Percentiles rank a stretch among this genome's conserved stretches.
These are phyloP conservation scores for Nephotettix cincticeps DNA, from an alignment of 1,140 invertebrate genomes.

Conservation along the genomic window DNA sequence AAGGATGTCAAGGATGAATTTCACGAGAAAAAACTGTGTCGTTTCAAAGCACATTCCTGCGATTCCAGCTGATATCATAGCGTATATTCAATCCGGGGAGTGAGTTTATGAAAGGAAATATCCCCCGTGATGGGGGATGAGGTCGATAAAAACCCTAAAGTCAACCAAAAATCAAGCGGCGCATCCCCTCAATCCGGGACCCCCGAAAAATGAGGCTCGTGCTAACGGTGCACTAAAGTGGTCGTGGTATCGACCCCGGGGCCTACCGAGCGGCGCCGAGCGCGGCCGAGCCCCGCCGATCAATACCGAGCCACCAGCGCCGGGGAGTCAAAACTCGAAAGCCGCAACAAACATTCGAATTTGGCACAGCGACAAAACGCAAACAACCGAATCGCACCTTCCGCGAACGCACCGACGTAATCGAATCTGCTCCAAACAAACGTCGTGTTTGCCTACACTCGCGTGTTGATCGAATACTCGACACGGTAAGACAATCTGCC, in stretches of 20 bases:
- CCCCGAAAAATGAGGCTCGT: constrained; percentile 25
- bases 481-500: too few relatives aligned
- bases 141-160: constrained; percentile 17
- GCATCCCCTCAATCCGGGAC: not conserved
- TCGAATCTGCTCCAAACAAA: too few relatives aligned
- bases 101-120: too few relatives aligned
- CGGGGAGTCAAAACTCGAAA: constrained; percentile 28
- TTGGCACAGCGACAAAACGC: constrained; percentile 21
- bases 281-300: constrained; percentile 9
- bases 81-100: too few relatives aligned
- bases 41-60: too few relatives aligned
- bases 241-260: constrained; percentile 26
- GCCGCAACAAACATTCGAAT: constrained; percentile 28
- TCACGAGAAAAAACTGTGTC: too few relatives aligned
- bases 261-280: constrained; percentile 14
- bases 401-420: not conserved
- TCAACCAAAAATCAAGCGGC: constrained; percentile 20
- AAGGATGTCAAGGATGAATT: too few relatives aligned
- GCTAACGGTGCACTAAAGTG: constrained; percentile 28
- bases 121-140: not conserved
- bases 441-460: not conserved
- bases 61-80: too few relatives aligned
- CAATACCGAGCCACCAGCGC: constrained; percentile 12
- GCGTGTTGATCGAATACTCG: not conserved
- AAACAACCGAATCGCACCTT: not conserved